A percentile compares a stretch with the other conserved stretches of the same genome.
Evolutionary conservation across 2,113 vertebrate species (phyloP).

Genomic region (Pachycephala philippinensis): DNA sequence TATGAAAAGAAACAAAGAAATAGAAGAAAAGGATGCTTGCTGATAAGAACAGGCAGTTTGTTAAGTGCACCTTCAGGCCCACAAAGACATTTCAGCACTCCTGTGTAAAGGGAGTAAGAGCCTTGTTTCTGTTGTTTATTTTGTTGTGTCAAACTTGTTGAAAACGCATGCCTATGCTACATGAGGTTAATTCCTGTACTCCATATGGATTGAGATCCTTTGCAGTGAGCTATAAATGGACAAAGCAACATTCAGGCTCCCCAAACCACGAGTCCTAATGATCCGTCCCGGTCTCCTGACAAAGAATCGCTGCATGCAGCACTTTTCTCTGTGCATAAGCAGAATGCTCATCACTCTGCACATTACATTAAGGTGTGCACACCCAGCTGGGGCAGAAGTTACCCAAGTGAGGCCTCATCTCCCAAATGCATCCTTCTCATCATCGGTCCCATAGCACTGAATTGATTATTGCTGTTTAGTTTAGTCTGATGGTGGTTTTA

Average conservation of each 20-base stretch:
- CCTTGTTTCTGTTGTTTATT: not conserved
- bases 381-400: not conserved
- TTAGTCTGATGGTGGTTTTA: not conserved
- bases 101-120: conserved; percentile 34
- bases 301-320: conserved; percentile 18
- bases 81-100: conserved; percentile 73
- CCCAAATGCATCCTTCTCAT: not conserved
- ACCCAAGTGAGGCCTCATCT: not conserved
- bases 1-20: not conserved
- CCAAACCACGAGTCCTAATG: not conserved
- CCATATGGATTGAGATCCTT: conserved; percentile 1
- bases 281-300: not conserved
- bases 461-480: conserved; percentile 73
- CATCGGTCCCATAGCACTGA: conserved; percentile 49
- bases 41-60: conserved; percentile 60
- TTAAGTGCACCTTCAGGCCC: conserved; percentile 77
- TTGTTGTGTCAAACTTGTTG: not conserved
- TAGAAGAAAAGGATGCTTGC: not conserved
- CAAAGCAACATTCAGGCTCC: conserved; percentile 41
- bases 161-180: conserved; percentile 66
- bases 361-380: not conserved
- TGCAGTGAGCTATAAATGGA: conserved; percentile 42
- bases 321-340: conserved; percentile 5
- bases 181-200: conserved; percentile 50
- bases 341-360: conserved; percentile 16